phyloP scores from a whole-genome alignment of 2,113 vertebrate genomes.

The Scytalopus superciliaris region DNA sequence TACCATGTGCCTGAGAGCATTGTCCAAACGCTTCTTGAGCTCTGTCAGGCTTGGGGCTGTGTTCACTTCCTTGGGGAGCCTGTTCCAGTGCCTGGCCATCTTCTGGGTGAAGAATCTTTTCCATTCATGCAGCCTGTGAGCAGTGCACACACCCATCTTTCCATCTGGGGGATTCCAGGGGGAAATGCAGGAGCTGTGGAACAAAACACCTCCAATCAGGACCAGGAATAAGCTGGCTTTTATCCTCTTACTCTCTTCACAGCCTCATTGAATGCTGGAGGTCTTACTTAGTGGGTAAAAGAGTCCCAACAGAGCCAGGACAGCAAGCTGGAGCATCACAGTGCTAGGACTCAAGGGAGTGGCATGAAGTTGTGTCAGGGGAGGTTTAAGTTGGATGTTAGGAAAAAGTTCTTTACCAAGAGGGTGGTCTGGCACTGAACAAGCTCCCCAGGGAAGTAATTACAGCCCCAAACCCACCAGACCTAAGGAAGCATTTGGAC shows the following conservation, averaged over 20 bases:
- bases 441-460: background rate
- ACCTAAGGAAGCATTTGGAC: background rate
- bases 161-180: background rate
- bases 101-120: background rate
- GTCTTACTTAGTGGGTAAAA: rapidly evolving
- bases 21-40: background rate
- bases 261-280: rapidly evolving
- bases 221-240: background rate
- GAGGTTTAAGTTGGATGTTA: background rate
- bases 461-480: too few relatives aligned
- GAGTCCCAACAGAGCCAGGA: background rate
- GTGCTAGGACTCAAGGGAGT: background rate
- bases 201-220: background rate
- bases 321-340: background rate
- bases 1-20: background rate
- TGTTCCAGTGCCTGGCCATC: rapidly evolving
- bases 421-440: rapidly evolving
- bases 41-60: background rate
- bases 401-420: background rate
- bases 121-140: background rate
- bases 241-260: background rate
- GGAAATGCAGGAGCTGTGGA: background rate
- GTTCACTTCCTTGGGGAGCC: background rate
- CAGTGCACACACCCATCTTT: rapidly evolving
- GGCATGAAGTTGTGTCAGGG: background rate